Evolutionary conservation across 2,797 vertebrate species (phyloP).

Genomic region (Danio choprae): DNA sequence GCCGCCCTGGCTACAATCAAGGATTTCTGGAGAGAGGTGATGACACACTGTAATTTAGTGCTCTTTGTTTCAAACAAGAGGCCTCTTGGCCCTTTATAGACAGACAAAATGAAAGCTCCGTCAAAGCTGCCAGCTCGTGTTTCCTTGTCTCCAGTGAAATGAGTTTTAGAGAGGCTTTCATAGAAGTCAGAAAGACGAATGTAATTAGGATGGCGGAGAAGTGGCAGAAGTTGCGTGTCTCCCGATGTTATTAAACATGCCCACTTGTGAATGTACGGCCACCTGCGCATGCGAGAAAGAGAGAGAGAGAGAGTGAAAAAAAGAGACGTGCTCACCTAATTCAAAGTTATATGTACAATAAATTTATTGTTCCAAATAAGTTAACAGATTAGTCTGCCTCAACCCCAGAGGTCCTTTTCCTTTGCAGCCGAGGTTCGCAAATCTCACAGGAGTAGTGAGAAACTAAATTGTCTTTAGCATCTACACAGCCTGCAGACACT

Average conservation of each 20-base stretch:
- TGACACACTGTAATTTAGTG: constrained; percentile 58
- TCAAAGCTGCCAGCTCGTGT: constrained; percentile 47
- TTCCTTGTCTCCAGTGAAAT: constrained; percentile 54
- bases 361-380: constrained; percentile 35
- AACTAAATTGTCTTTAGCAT: constrained; percentile 42
- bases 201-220: constrained; percentile 55
- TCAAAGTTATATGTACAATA: constrained; percentile 34
- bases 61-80: constrained; percentile 64
- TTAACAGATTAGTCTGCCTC: constrained; percentile 14
- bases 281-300: not conserved
- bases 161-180: constrained; percentile 56
- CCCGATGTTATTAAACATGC: constrained; percentile 41
- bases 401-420: constrained; percentile 33
- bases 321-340: not conserved
- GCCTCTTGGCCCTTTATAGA: constrained; percentile 42
- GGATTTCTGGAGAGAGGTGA: constrained; percentile 50
- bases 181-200: constrained; percentile 57
- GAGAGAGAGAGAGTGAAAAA: not conserved
- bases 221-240: constrained; percentile 22
- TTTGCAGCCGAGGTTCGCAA: constrained; percentile 1
- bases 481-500: constrained; percentile 30
- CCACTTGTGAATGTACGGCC: not conserved
- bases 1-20: constrained; percentile 45
- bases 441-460: constrained; percentile 29
- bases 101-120: constrained; percentile 51